Conservation (phyloP, 2,797 vertebrate genomes). For the Acropternis orthonyx region DNA sequence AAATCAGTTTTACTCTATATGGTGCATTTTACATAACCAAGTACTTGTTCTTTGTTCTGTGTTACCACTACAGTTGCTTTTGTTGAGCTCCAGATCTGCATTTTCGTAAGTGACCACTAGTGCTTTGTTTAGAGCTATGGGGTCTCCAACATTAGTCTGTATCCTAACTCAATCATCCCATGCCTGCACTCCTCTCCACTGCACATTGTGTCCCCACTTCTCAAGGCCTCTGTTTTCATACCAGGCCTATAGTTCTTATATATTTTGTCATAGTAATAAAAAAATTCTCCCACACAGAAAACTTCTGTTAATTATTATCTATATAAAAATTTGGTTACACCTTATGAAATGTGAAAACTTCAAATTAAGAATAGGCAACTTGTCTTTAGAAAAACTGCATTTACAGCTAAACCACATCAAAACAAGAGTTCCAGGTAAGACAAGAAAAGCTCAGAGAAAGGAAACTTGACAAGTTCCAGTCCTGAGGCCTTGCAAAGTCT, state of each 20-base stretch:
- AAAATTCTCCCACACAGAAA: not conserved
- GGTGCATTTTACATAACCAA: not conserved
- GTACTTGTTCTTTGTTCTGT: not conserved
- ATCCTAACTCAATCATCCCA: accelerated
- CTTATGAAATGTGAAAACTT: accelerated
- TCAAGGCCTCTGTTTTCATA: not conserved
- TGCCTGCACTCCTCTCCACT: not conserved
- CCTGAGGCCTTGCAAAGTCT: not conserved
- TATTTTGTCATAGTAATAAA: not conserved
- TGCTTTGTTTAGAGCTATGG: not conserved
- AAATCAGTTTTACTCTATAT: not conserved
- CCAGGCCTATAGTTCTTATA: not conserved
- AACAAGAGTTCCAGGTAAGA: not conserved
- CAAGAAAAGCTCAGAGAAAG: not conserved
- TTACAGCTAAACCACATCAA: not conserved
- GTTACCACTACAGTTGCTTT: not conserved
- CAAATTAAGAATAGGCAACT: not conserved
- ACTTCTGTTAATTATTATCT: not conserved
- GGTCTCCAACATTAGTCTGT: not conserved
- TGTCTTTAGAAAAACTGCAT: not conserved
- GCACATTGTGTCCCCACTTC: not conserved
- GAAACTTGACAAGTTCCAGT: not conserved
- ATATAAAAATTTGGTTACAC: not conserved
- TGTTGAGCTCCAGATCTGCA: not conserved
- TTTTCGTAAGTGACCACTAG: not conserved